Evolutionary conservation across 2,797 vertebrate genomes (phyloP), one percentile per base, ranked within the genome.

Genomic region (Amazona ochrocephala): DNA sequence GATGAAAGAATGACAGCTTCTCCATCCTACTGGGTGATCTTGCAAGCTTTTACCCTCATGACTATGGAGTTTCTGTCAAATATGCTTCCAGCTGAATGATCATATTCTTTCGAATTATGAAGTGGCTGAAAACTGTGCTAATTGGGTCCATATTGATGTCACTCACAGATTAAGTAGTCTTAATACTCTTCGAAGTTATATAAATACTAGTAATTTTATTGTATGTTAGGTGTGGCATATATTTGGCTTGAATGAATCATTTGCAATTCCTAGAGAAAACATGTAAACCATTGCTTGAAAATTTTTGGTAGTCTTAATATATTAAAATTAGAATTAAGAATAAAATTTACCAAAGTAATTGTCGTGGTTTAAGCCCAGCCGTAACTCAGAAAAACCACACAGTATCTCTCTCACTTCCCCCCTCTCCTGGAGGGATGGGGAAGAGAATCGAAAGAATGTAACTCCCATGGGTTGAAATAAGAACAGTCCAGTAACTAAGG

Each of bases 1-100:
- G 96, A 97, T 97, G 94, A 95, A 94, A 95, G 97, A 97, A 94
- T 98, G 97, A 98, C 98, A 98, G 97, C 93, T 97, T 97, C 96
- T 97, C 97, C 95, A 97, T 98, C 97, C 97, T 98, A 93, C 96
- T 95, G 97, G 97, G 96, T 97, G 97, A 98, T 97, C 97, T 94
- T 90, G 97, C 96, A 94, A 91, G 98, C 97, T 98, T 98, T 98
- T 96, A 97, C 97, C 96, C 98, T 98, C 97, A 97, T 97, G 97
- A 97, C 97, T 97, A 97, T 97, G 97, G 97, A 98, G 96, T 98
- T 98, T 94, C 98, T 98, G 98, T 98, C 98, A 98, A 97, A 97
- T 95, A 96, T 72, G 92, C 97, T 98, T 98, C 96, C 97, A 97
- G 97, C 85, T 97, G 98, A 98, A 97, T 97, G 98, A 98, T 95